Percentiles rank a stretch among this genome's conserved stretches.
phyloP scores from a whole-genome alignment of 2,113 vertebrate species.

The Nymphicus hollandicus region DNA sequence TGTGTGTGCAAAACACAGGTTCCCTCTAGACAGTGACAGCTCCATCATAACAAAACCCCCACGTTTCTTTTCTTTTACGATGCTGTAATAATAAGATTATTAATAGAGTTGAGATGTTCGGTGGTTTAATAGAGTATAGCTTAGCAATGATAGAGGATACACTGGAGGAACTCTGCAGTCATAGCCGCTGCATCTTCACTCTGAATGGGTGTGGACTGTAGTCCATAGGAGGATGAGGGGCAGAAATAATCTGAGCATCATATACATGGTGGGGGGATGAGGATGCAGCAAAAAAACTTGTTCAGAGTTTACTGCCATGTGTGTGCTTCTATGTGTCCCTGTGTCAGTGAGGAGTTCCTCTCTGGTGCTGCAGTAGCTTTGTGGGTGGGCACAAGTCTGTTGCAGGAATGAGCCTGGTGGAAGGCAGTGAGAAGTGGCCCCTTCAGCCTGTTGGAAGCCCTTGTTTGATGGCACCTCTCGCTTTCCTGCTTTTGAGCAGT shows the following conservation, averaged over 20 bases:
- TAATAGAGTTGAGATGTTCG: neutral
- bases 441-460: neutral
- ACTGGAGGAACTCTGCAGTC: neutral
- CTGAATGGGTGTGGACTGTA: neutral
- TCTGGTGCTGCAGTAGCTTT: neutral
- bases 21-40: constrained; percentile 22
- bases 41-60: neutral
- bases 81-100: constrained; percentile 1
- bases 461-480: neutral
- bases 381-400: neutral
- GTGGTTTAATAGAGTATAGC: neutral
- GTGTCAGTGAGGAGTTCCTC: neutral
- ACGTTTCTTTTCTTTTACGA: neutral
- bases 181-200: neutral
- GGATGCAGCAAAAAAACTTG: neutral
- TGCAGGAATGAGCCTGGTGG: neutral
- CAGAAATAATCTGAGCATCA: neutral
- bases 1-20: neutral
- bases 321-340: neutral
- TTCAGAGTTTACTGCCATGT: neutral
- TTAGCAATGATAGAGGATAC: neutral
- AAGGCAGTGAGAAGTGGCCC: neutral
- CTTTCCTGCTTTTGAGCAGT: neutral
- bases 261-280: neutral
- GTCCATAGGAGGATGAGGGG: neutral